Evolutionary conservation across 2,888 invertebrate genomes (phyloP).

Genomic region (Diaphora mendica): DNA sequence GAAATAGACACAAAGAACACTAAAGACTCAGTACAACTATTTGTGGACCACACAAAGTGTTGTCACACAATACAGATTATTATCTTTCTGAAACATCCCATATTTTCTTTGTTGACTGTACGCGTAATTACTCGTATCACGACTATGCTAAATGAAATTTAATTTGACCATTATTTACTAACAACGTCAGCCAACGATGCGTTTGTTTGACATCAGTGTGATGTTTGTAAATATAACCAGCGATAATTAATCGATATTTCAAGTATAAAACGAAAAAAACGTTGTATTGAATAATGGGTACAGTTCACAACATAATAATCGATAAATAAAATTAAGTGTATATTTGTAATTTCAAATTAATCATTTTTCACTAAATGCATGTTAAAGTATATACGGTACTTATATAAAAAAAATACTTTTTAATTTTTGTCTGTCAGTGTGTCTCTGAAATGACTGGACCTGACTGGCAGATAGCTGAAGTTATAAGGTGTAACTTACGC

Average conservation of each 20-base stretch:
- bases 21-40: too few relatives aligned
- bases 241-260: neutral
- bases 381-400: too few relatives aligned
- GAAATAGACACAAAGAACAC: too few relatives aligned
- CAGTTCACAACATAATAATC: neutral
- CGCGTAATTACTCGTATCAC: neutral
- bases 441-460: too few relatives aligned
- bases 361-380: too few relatives aligned
- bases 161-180: conserved; percentile 9
- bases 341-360: too few relatives aligned
- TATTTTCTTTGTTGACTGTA: neutral
- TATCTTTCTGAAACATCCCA: neutral
- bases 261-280: neutral
- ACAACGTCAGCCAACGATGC: conserved; percentile 12
- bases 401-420: too few relatives aligned
- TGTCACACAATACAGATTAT: neutral
- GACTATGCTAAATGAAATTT: neutral
- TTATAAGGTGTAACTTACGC: too few relatives aligned
- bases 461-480: too few relatives aligned
- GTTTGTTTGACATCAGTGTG: neutral
- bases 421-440: too few relatives aligned
- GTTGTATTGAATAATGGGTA: neutral
- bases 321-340: too few relatives aligned
- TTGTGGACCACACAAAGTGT: too few relatives aligned
- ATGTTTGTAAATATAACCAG: conserved; percentile 12